These are phyloP conservation scores for Urechis unicinctus DNA, from an alignment of 2,888 invertebrate species.

Conservation along the genomic window DNA sequence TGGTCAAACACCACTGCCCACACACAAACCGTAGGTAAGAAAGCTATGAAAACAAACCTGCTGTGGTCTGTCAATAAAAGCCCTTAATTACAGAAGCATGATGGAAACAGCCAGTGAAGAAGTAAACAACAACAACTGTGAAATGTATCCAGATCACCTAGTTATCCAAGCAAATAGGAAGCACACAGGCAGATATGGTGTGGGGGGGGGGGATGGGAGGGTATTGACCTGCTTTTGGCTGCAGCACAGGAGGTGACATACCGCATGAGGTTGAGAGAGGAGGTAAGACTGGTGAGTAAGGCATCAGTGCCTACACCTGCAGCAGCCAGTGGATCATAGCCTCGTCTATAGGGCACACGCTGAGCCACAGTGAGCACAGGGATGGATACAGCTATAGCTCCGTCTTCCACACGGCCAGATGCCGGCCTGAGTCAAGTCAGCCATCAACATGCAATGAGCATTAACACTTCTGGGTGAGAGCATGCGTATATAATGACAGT, in stretches of 20 bases:
- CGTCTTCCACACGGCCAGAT: background rate
- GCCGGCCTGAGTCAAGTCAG: background rate
- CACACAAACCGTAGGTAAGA: too few species aligned
- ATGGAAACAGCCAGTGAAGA: background rate
- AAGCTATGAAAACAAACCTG: too few species aligned
- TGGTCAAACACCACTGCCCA: too few species aligned
- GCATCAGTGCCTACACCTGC: too few species aligned
- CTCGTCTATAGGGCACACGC: background rate
- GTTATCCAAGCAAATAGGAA: background rate
- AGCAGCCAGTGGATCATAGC: background rate
- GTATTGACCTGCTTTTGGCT: too few species aligned
- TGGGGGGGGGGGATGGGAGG: background rate
- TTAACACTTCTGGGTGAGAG: too few species aligned
- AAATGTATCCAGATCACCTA: background rate
- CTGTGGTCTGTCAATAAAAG: too few species aligned
- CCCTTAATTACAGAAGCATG: background rate
- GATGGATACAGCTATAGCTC: background rate
- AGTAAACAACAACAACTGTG: background rate
- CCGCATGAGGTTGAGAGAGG: slow-evolving; percentile 27
- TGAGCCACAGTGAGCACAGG: background rate
- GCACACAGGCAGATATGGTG: background rate
- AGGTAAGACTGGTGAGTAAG: slow-evolving; percentile 6
- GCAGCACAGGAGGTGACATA: too few species aligned
- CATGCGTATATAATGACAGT: background rate
- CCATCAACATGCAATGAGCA: too few species aligned